Evolutionary conservation across 30 jellyfish, hydroid and myxozoan species (phyloP).

Genomic region (Nemopilema nomurai): DNA sequence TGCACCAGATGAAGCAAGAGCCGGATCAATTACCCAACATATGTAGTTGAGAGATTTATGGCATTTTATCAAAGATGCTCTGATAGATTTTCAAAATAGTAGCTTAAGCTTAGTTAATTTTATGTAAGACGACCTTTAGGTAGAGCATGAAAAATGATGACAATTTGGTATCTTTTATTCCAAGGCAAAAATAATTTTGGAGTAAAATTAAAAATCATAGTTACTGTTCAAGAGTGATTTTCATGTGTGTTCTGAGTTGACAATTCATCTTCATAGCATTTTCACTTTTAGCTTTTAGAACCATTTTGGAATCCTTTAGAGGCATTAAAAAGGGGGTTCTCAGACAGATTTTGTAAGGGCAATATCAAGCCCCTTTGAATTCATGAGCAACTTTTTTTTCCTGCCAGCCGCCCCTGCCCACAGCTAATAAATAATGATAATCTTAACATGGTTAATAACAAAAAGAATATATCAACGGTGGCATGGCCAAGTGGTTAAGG

Average conservation of each 20-base stretch:
- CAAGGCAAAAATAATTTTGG: not conserved
- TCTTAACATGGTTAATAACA: no score
- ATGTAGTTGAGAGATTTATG: not conserved
- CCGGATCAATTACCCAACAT: constrained; percentile 29
- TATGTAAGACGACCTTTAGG: not conserved
- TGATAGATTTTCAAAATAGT: not conserved
- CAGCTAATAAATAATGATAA: no score
- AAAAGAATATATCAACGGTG: no score
- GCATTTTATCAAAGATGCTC: not conserved
- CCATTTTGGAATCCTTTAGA: not conserved
- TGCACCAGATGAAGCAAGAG: constrained; percentile 61
- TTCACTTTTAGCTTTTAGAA: not conserved
- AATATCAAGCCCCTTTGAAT: not conserved
- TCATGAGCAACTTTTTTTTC: not conserved
- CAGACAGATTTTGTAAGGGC: not conserved
- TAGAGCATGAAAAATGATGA: not conserved
- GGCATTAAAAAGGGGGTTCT: not conserved
- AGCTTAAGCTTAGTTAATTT: not conserved
- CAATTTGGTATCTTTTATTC: not conserved
- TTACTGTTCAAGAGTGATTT: not conserved
- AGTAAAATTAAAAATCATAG: not conserved
- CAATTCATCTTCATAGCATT: not conserved
- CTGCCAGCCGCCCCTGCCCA: constrained; percentile 1
- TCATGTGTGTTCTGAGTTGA: not conserved
- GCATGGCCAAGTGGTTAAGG: no score